phyloP scores from a whole-genome alignment of 2,888 invertebrate species.

The Agonopterix arenella region DNA sequence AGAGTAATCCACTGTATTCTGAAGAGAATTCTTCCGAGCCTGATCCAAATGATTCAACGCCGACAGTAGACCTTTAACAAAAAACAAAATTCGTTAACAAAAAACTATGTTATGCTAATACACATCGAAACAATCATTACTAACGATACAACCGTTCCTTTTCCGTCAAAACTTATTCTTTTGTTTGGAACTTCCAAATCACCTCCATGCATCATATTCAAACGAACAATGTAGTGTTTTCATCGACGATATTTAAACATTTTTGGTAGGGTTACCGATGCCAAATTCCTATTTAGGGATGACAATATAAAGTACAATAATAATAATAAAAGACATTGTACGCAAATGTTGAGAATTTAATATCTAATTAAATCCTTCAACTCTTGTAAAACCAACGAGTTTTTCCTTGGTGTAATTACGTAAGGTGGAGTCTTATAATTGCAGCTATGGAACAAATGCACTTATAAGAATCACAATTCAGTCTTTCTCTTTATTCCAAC shows the following conservation, averaged over 20 bases:
- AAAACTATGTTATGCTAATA: constrained; percentile 57
- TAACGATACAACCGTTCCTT: constrained; percentile 61
- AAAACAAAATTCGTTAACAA: constrained; percentile 31
- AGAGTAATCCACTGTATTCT: constrained; percentile 89
- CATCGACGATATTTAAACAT: constrained; percentile 41
- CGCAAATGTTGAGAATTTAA: background rate
- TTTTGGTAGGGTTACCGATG: too few relatives aligned
- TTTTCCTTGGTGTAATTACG: too few relatives aligned
- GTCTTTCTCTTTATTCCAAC: too few relatives aligned
- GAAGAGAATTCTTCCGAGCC: constrained; percentile 74
- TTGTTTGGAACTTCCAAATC: constrained; percentile 72
- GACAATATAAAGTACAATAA: too few relatives aligned
- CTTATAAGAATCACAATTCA: too few relatives aligned
- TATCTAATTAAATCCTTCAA: too few relatives aligned
- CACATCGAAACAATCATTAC: constrained; percentile 51
- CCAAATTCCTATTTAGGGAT: too few relatives aligned
- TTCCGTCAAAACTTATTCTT: constrained; percentile 67
- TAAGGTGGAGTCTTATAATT: too few relatives aligned
- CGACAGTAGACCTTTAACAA: constrained; percentile 57
- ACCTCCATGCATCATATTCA: constrained; percentile 65
- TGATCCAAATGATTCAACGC: constrained; percentile 71
- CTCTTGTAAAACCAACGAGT: too few relatives aligned
- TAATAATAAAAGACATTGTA: background rate
- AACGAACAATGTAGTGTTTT: constrained; percentile 67
- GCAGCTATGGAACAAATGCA: too few relatives aligned